These are phyloP conservation scores for Rhinopomastus cyanomelas DNA, from an alignment of 2,113 vertebrate species.

Conservation along the genomic window DNA sequence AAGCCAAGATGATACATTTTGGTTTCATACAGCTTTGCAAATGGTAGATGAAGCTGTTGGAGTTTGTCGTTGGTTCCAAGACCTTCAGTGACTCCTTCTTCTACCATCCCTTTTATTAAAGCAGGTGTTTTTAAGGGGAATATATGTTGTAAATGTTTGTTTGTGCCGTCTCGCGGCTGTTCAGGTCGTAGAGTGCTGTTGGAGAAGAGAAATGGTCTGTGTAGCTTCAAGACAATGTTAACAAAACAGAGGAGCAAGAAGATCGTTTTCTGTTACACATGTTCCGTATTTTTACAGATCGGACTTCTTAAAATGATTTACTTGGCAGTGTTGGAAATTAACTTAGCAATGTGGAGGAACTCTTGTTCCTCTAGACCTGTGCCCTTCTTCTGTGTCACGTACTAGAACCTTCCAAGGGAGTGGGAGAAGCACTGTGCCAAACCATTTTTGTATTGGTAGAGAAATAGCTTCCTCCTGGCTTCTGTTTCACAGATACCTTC, in stretches of 20 bases:
- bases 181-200: background rate
- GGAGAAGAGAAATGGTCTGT: background rate
- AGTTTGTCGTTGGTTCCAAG: background rate
- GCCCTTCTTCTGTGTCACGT: background rate
- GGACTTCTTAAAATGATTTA: background rate
- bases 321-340: background rate
- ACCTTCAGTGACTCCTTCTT: background rate
- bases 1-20: background rate
- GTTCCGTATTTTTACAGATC: background rate
- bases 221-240: background rate
- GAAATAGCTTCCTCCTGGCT: conserved; percentile 26
- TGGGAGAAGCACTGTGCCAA: background rate
- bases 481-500: background rate
- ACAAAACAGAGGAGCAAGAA: conserved; percentile 9
- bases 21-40: background rate
- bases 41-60: background rate
- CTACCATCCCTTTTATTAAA: background rate
- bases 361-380: background rate
- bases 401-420: background rate
- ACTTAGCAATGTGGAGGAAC: background rate
- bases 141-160: background rate
- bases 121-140: background rate
- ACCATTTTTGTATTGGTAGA: background rate
- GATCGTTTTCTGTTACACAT: background rate
- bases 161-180: conserved; percentile 3